Evolutionary conservation across 53 echinoderm and acorn worm species (phyloP).

Genomic region (Antedon mediterranea): DNA sequence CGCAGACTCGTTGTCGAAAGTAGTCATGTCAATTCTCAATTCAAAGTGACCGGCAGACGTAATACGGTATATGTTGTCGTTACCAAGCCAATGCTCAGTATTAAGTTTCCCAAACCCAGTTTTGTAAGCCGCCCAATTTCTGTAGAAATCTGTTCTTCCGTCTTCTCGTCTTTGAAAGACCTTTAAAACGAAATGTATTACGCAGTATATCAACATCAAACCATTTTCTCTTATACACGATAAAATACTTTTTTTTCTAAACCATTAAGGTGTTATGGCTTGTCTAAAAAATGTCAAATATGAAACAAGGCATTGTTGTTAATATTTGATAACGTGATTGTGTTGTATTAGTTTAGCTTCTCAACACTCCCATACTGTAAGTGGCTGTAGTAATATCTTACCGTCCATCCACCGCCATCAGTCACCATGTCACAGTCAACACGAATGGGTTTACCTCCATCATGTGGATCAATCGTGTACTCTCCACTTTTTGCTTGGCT

Average conservation of each 20-base stretch:
- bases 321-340: no score
- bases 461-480: neutral
- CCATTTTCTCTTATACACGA: no score
- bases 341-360: no score
- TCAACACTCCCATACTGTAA: no score
- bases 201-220: no score
- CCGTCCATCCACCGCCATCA: neutral
- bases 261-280: no score
- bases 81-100: conserved; percentile 54
- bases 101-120: conserved; percentile 51
- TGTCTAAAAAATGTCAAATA: no score
- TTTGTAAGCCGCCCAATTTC: conserved; percentile 39
- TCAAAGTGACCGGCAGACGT: conserved; percentile 31
- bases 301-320: no score
- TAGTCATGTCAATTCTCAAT: conserved; percentile 40
- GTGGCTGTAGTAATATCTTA: no score
- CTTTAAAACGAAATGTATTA: no score
- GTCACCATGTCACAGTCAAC: neutral
- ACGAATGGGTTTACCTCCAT: neutral
- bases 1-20: conserved; percentile 32
- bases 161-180: conserved; percentile 48
- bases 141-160: conserved; percentile 37
- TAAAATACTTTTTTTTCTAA: no score
- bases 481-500: neutral
- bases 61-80: conserved; percentile 40